Evolutionary conservation across 1,140 invertebrate genomes (phyloP).

Genomic region (Nixonia krombeini): DNA sequence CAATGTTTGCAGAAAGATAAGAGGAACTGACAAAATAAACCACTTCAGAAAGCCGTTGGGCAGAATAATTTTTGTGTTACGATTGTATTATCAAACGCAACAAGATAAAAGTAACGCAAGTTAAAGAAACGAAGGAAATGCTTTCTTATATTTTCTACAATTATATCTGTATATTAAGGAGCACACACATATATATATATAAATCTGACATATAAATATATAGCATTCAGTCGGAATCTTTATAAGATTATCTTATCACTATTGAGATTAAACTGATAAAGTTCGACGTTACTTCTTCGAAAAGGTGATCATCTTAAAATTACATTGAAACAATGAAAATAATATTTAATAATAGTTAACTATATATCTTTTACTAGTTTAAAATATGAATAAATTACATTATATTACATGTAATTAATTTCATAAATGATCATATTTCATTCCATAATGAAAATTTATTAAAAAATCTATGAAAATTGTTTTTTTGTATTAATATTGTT

Average conservation of each 20-base stretch:
- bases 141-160: constrained; percentile 4
- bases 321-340: no score
- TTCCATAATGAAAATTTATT: no score
- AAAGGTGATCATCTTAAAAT: no score
- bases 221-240: constrained; percentile 40
- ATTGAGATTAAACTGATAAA: constrained; percentile 47
- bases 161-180: no score
- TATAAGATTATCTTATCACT: constrained; percentile 28
- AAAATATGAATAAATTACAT: no score
- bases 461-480: no score
- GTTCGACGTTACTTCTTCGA: no score
- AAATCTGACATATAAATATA: neutral
- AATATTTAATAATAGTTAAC: no score
- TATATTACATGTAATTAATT: no score
- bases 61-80: constrained; percentile 61
- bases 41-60: constrained; percentile 59
- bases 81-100: constrained; percentile 58
- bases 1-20: constrained; percentile 65
- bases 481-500: no score
- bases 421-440: no score
- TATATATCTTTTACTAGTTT: no score
- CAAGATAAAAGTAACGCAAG: constrained; percentile 45
- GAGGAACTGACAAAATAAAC: constrained; percentile 67
- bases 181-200: neutral
- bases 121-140: constrained; percentile 26